These are phyloP conservation scores for Apodemia mormo DNA, from an alignment of 2,888 invertebrate species.

Conservation along the genomic window DNA sequence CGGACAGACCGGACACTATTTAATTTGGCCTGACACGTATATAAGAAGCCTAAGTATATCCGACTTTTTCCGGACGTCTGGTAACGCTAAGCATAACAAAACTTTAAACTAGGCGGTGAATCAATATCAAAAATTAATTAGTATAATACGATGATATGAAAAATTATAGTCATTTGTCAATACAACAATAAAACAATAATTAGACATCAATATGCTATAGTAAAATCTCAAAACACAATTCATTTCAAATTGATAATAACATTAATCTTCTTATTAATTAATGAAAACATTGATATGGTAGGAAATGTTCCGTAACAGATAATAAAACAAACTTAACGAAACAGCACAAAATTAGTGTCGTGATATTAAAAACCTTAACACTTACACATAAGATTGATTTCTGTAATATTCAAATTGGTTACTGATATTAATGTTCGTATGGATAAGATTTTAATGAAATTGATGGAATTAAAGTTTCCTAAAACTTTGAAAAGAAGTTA, in stretches of 20 bases:
- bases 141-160: background rate
- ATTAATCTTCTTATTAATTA: conserved; percentile 62
- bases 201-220: conserved; percentile 40
- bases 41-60: no score
- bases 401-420: background rate
- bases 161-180: conserved; percentile 20
- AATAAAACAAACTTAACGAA: background rate
- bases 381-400: background rate
- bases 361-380: background rate
- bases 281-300: conserved; percentile 43
- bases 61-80: no score
- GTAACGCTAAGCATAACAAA: no score
- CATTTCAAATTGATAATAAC: conserved; percentile 52
- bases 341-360: background rate
- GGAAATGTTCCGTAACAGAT: conserved; percentile 38
- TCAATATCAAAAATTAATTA: background rate
- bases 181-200: conserved; percentile 33
- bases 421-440: background rate
- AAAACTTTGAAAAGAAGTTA: no score
- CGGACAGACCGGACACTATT: no score
- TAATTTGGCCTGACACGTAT: no score
- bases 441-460: background rate
- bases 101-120: background rate
- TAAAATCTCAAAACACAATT: conserved; percentile 44
- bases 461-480: background rate